Conservation (phyloP, 2,113 vertebrate species). For the Toxostoma redivivum region DNA sequence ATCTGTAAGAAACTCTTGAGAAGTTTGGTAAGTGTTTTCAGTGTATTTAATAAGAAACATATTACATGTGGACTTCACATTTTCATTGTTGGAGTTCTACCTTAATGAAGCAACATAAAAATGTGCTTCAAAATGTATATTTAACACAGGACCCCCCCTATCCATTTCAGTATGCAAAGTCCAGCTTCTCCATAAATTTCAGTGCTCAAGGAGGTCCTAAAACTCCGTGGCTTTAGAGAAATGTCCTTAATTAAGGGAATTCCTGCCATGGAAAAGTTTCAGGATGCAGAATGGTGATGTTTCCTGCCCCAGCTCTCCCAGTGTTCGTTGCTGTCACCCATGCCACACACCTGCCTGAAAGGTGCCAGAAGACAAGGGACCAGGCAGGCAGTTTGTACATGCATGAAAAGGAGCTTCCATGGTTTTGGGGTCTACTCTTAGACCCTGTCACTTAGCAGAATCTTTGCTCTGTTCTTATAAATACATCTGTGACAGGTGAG, state of each 20-base stretch:
- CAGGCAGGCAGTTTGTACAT: neutral
- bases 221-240: neutral
- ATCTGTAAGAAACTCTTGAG: neutral
- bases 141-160: neutral
- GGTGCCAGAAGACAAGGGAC: neutral
- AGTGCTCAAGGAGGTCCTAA: neutral
- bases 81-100: neutral
- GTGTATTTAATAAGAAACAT: neutral
- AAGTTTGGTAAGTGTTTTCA: neutral
- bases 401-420: neutral
- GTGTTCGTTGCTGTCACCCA: rapidly evolving
- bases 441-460: neutral
- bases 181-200: neutral
- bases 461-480: neutral
- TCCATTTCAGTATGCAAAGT: neutral
- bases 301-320: neutral
- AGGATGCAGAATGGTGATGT: rapidly evolving
- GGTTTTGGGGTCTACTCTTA: neutral
- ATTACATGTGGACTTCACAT: neutral
- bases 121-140: neutral
- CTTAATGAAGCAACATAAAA: neutral
- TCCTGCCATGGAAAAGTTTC: neutral
- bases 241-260: neutral
- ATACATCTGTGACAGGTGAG: neutral
- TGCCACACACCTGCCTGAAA: neutral